Conservation (phyloP, 1,140 invertebrate genomes). For the Bathynomus jamesi region DNA sequence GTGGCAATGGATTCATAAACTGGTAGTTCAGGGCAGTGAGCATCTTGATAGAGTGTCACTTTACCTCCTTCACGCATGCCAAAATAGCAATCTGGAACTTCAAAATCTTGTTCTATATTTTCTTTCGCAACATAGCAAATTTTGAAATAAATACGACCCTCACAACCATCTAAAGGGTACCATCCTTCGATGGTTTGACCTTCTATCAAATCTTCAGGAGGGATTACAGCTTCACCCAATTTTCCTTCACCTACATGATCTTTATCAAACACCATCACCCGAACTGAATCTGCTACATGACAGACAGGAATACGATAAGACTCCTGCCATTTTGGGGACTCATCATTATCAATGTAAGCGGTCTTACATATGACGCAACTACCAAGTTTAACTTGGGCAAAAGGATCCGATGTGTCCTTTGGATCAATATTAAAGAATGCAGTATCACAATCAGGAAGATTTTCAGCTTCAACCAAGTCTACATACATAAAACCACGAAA, state of each 20-base stretch:
- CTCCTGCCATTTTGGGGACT: conserved; percentile 37
- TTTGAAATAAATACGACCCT: conserved; percentile 31
- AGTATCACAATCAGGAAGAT: conserved; percentile 38
- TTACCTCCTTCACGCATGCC: conserved; percentile 23
- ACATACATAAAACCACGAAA: conserved; percentile 35
- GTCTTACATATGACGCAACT: conserved; percentile 36
- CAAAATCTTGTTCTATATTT: conserved; percentile 25
- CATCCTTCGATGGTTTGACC: conserved; percentile 34
- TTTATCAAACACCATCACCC: too few relatives aligned
- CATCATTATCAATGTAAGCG: conserved; percentile 34
- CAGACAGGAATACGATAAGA: conserved; percentile 32
- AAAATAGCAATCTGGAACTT: conserved; percentile 37
- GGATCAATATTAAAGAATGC: conserved; percentile 38
- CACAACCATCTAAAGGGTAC: conserved; percentile 33
- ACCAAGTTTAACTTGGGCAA: conserved; percentile 34
- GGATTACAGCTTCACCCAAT: conserved; percentile 27
- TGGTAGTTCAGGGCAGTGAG: conserved; percentile 33
- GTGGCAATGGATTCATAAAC: conserved; percentile 31
- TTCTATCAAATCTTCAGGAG: conserved; percentile 31
- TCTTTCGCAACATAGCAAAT: conserved; percentile 36
- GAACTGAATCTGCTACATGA: too few relatives aligned
- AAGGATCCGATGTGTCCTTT: conserved; percentile 37
- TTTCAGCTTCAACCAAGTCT: conserved; percentile 33
- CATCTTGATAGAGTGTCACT: conserved; percentile 36
- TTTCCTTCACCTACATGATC: conserved; percentile 27